Conservation (phyloP, 2,113 vertebrate genomes). For the Geococcyx californianus region DNA sequence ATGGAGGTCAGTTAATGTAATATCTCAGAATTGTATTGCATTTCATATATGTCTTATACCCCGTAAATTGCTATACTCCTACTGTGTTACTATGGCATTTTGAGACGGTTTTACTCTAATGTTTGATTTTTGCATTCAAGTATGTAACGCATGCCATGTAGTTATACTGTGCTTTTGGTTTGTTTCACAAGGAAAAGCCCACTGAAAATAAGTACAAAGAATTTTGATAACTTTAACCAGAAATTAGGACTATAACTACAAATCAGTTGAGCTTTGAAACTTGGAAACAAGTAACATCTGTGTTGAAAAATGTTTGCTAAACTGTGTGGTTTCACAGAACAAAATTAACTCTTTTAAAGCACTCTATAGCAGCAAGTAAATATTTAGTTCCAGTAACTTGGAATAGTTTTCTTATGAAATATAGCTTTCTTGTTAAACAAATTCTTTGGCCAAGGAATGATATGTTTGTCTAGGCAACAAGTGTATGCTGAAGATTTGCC, state of each 20-base stretch:
- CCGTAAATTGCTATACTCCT: background rate
- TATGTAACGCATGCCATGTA: background rate
- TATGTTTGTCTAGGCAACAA: constrained; percentile 45
- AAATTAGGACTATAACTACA: background rate
- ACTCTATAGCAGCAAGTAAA: background rate
- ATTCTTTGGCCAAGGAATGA: background rate
- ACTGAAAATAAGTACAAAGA: background rate
- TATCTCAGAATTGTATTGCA: background rate
- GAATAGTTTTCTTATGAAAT: background rate
- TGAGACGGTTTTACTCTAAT: background rate
- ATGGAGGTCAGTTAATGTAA: background rate
- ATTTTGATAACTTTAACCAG: background rate
- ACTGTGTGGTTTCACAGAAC: background rate
- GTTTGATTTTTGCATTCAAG: background rate
- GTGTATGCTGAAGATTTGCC: constrained; percentile 28
- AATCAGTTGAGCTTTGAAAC: background rate
- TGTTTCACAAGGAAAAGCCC: background rate
- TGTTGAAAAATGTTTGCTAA: background rate
- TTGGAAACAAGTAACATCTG: background rate
- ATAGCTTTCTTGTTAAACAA: background rate
- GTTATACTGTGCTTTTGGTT: background rate
- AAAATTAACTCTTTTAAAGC: background rate
- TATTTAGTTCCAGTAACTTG: background rate
- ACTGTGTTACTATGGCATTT: background rate
- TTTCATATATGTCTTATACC: background rate